A percentile compares a stretch with the other conserved stretches of the same genome.
Evolutionary conservation across 1,140 invertebrate genomes (phyloP).

Genomic region (Branchinecta lynchi): DNA sequence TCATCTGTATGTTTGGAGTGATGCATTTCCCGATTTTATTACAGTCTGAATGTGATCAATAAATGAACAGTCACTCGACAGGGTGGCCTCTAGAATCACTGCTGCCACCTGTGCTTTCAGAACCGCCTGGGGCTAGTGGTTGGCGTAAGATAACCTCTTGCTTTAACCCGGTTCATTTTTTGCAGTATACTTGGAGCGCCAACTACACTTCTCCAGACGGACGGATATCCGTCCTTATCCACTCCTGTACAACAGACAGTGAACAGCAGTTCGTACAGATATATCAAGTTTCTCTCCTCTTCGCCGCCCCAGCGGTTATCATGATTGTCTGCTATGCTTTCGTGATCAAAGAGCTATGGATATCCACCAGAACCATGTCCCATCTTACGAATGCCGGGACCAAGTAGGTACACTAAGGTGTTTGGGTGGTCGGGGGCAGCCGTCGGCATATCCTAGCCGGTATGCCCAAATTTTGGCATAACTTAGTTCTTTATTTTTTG

Average conservation of each 20-base stretch:
- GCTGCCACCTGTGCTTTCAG: too few species aligned
- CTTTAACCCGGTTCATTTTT: too few species aligned
- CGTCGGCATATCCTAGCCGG: not conserved
- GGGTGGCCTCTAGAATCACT: too few species aligned
- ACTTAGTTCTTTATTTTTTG: too few species aligned
- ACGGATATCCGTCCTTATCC: not conserved
- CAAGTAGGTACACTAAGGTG: not conserved
- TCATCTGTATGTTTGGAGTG: too few species aligned
- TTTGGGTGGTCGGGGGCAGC: not conserved
- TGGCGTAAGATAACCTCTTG: too few species aligned
- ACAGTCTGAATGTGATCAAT: too few species aligned
- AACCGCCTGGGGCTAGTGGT: too few species aligned
- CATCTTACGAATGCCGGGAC: constrained; percentile 31
- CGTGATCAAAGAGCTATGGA: constrained; percentile 40
- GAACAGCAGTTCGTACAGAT: constrained; percentile 29
- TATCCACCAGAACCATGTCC: constrained; percentile 34
- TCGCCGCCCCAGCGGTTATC: constrained; percentile 34
- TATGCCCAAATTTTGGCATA: not conserved
- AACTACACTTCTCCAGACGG: not conserved
- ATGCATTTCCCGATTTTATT: too few species aligned
- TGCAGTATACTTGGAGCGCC: too few species aligned
- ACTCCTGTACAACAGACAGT: not conserved
- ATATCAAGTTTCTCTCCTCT: constrained; percentile 38
- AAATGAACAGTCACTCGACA: too few species aligned
- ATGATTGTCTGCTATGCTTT: constrained; percentile 39